phyloP scores from a whole-genome alignment of 2,888 invertebrate species.

The Busseola fusca region DNA sequence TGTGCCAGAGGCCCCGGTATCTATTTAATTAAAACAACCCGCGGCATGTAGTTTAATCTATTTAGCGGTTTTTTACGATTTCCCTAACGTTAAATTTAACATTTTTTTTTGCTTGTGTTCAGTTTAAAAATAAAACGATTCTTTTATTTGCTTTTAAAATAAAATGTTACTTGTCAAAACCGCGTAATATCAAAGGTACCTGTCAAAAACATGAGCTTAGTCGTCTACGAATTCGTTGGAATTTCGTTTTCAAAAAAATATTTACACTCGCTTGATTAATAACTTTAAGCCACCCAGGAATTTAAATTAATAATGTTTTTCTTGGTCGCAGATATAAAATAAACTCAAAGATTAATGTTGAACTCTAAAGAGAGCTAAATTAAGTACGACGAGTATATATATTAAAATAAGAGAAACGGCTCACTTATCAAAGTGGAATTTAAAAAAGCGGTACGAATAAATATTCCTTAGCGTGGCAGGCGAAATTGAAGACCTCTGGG shows the following conservation, averaged over 20 bases:
- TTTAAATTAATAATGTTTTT: not conserved
- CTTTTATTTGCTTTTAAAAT: too few relatives aligned
- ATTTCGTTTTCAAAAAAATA: not conserved
- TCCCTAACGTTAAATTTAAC: not conserved
- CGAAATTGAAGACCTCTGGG: conserved; percentile 15
- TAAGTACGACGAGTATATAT: not conserved
- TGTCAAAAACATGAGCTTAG: not conserved
- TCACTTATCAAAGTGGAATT: not conserved
- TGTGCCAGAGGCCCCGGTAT: too few relatives aligned
- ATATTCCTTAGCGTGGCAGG: conserved; percentile 10
- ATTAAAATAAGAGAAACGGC: conserved; percentile 4
- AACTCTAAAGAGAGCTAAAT: not conserved
- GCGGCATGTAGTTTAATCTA: too few relatives aligned
- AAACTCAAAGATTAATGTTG: not conserved
- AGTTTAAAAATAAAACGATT: not conserved
- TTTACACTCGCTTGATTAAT: not conserved
- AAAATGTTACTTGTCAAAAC: not conserved
- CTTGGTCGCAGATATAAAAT: not conserved
- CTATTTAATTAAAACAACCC: too few relatives aligned
- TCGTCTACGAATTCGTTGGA: too few relatives aligned
- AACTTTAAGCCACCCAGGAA: not conserved
- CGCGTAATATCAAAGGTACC: not conserved
- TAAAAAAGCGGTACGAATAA: conserved; percentile 12
- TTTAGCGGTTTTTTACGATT: not conserved
- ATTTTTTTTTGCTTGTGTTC: too few relatives aligned